Conservation (phyloP, 2,888 invertebrate genomes). For the Sylvicola cinctus region DNA sequence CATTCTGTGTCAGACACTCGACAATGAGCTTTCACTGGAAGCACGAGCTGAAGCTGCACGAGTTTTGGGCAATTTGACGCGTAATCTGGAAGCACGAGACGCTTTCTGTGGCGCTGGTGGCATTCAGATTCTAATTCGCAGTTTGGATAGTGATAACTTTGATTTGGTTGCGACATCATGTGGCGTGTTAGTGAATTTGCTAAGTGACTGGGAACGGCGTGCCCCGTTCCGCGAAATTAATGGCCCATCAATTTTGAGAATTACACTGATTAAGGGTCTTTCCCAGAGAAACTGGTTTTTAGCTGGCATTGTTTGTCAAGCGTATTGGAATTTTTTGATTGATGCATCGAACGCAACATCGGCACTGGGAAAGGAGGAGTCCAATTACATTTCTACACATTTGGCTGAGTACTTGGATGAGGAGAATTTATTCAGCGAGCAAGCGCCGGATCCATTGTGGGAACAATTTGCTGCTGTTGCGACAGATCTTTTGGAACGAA, state of each 20-base stretch:
- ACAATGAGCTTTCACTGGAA: conserved; percentile 14
- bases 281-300: conserved; percentile 43
- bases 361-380: conserved; percentile 27
- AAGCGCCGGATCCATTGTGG: conserved; percentile 29
- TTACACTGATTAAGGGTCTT: conserved; percentile 33
- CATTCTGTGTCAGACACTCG: conserved; percentile 15
- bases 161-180: conserved; percentile 56
- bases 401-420: conserved; percentile 37
- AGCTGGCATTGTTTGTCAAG: conserved; percentile 51
- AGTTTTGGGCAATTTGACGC: conserved; percentile 64
- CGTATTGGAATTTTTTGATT: conserved; percentile 48
- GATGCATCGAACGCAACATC: conserved; percentile 29
- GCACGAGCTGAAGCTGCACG: conserved; percentile 46
- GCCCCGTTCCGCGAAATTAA: conserved; percentile 29
- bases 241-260: conserved; percentile 30
- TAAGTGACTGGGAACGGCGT: conserved; percentile 34
- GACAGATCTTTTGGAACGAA: conserved; percentile 42
- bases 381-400: conserved; percentile 30
- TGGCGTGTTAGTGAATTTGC: conserved; percentile 66
- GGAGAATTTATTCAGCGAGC: conserved; percentile 29
- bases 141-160: conserved; percentile 36
- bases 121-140: conserved; percentile 33
- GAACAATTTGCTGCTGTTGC: conserved; percentile 57
- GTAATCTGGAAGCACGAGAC: conserved; percentile 40
- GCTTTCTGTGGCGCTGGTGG: conserved; percentile 46